phyloP scores from a whole-genome alignment of 2,113 vertebrate species.

The Otus sunia region DNA sequence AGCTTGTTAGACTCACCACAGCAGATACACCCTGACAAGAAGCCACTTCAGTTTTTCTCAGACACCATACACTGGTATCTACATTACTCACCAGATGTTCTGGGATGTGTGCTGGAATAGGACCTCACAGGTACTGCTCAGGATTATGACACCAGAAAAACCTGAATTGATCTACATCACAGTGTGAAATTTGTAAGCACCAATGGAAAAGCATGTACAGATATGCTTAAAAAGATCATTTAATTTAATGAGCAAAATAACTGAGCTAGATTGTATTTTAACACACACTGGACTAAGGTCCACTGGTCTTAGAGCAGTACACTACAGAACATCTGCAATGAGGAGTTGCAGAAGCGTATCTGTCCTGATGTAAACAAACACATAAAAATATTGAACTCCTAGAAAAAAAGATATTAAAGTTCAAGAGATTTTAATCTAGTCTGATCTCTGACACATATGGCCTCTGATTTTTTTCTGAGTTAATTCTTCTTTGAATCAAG shows the following conservation, averaged over 20 bases:
- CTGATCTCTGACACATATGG: background rate
- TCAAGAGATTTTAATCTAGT: background rate
- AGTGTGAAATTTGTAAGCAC: background rate
- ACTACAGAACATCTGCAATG: background rate
- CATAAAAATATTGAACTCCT: background rate
- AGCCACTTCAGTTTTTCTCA: background rate
- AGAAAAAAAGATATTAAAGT: background rate
- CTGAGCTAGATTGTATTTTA: background rate
- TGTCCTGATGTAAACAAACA: background rate
- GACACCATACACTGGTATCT: accelerated
- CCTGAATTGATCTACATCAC: background rate
- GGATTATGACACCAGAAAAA: background rate
- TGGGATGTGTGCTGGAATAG: background rate
- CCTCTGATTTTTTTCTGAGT: background rate
- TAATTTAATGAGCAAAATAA: background rate
- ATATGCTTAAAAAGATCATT: background rate
- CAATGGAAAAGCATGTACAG: background rate
- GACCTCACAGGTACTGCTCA: accelerated
- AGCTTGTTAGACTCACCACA: background rate
- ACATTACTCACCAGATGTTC: background rate
- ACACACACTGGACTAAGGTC: background rate
- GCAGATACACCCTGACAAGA: background rate
- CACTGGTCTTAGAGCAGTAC: background rate
- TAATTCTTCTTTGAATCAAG: background rate
- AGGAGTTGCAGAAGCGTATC: accelerated